A percentile compares a stretch with the other conserved stretches of the same genome.
Evolutionary conservation across 2,888 invertebrate species (phyloP).

Genomic region (Limenitis camilla): DNA sequence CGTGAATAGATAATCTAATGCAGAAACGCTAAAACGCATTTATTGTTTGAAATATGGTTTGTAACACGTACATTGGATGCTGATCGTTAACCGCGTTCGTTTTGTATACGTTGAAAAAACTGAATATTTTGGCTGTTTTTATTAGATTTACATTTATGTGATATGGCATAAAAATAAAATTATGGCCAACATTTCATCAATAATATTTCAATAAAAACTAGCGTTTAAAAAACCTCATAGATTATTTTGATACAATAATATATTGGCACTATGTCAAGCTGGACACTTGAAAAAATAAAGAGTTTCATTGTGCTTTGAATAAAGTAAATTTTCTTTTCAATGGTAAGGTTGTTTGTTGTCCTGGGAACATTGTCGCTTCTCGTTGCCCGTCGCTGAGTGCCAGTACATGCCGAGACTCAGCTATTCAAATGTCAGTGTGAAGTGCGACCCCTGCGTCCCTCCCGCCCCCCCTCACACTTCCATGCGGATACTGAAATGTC

Average conservation of each 20-base stretch:
- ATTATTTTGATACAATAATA: slow-evolving; percentile 10
- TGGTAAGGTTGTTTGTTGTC: slow-evolving; percentile 62
- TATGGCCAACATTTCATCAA: no score
- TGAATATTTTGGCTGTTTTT: no score
- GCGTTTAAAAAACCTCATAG: neutral
- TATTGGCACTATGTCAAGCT: slow-evolving; percentile 25
- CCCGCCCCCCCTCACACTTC: slow-evolving; percentile 26
- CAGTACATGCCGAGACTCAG: slow-evolving; percentile 69
- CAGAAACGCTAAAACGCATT: slow-evolving; percentile 64
- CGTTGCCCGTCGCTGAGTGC: slow-evolving; percentile 65
- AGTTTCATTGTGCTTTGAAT: slow-evolving; percentile 40
- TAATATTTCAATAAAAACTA: neutral
- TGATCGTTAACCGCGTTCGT: no score
- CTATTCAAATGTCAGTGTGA: slow-evolving; percentile 73
- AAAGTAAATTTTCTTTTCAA: slow-evolving; percentile 70
- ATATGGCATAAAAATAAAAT: no score
- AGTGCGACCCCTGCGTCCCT: slow-evolving; percentile 41
- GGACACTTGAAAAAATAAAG: slow-evolving; percentile 49
- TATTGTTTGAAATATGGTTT: slow-evolving; percentile 51
- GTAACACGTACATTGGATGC: slow-evolving; percentile 6
- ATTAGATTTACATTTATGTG: no score
- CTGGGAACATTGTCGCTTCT: slow-evolving; percentile 69
- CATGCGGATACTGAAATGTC: slow-evolving; percentile 65
- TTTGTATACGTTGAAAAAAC: no score
- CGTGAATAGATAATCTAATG: slow-evolving; percentile 63